Base-by-base conservation (phyloP, 1,140 invertebrate species). In the Orchesella cincta region DNA sequence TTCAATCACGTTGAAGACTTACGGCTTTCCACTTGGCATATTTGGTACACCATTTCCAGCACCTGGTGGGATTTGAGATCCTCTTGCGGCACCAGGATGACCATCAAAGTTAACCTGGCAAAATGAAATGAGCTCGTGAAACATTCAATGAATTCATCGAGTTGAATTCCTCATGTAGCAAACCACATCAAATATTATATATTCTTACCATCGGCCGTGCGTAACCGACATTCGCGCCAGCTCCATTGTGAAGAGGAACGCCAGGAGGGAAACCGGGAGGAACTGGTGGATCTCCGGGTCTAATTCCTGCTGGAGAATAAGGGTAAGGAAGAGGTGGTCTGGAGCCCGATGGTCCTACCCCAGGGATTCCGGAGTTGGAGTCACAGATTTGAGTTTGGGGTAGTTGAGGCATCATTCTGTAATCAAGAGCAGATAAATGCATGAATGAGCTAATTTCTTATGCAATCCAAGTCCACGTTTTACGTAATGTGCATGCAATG, bases 381-480 rank as follows among this genome's bases (percentile, higher is more conserved):
- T 96, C 52, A 91, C 89, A 1, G 93, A 91, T 86, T 96, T 96
- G 90, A 89, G 23, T 92, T 91, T 36, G 93, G 93, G 23, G 93
- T 94, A 31, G 81, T 74, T 8, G 75, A 67, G 16, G 74, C 62
- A 73, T 82, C 81, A 75, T 78, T 78, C 77, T 79, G 52, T 23
- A 75, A n/a, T n/a, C 28, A 76, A 54, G 8, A 28, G 3, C 1
- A 28, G 29, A 23, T 72, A 72, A 2, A 36, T 36, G 14, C n/a
- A 71, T 1, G 1, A 72, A n/a, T n/a, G n/a, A n/a, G n/a, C 35
- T 31, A 31, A 16, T 51, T 73, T 52, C 33, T n/a, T n/a, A n/a
- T n/a, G n/a, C n/a, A n/a, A n/a, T n/a, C n/a, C n/a, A n/a, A n/a
- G n/a, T n/a, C n/a, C n/a, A n/a, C n/a, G n/a, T n/a, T n/a, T n/a